Evolutionary conservation across 2,113 vertebrate genomes (phyloP).

Genomic region (Neomonachus schauinslandi): DNA sequence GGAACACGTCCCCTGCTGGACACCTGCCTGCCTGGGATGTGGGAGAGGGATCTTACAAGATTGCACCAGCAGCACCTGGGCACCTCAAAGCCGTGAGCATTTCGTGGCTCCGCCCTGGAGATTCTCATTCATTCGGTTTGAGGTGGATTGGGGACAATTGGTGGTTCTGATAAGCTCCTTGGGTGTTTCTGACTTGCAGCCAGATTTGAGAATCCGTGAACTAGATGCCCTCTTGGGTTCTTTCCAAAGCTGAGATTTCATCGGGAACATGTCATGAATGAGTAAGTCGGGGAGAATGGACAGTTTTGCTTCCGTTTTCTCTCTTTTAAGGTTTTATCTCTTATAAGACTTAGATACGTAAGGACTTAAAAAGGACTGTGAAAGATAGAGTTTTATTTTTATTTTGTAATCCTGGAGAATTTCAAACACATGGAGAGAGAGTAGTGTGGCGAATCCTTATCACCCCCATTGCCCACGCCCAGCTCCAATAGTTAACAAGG

Average conservation of each 20-base stretch:
- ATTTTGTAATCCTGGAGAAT: background rate
- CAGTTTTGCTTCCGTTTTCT: background rate
- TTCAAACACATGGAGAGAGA: background rate
- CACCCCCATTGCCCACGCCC: fast-evolving
- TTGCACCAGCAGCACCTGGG: background rate
- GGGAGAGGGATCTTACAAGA: fast-evolving
- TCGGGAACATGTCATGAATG: background rate
- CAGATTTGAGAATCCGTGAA: background rate
- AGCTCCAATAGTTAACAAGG: background rate
- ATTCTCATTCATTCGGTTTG: background rate
- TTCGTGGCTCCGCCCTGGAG: background rate
- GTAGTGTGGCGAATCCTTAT: fast-evolving
- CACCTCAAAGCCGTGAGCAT: background rate
- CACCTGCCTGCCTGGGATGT: background rate
- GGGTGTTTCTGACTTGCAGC: background rate
- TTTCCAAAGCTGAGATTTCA: background rate
- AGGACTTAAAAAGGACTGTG: background rate
- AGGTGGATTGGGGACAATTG: background rate
- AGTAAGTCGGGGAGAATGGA: background rate
- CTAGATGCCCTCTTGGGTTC: background rate
- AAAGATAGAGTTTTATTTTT: constrained; percentile 13
- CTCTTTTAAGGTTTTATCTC: background rate
- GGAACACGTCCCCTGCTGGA: background rate
- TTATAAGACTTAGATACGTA: background rate
- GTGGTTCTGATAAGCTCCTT: background rate